Evolutionary conservation across 92 coral and sea anemone genomes (phyloP), one percentile per base, ranked within the genome.

Genomic region (Paragorgia papillata): DNA sequence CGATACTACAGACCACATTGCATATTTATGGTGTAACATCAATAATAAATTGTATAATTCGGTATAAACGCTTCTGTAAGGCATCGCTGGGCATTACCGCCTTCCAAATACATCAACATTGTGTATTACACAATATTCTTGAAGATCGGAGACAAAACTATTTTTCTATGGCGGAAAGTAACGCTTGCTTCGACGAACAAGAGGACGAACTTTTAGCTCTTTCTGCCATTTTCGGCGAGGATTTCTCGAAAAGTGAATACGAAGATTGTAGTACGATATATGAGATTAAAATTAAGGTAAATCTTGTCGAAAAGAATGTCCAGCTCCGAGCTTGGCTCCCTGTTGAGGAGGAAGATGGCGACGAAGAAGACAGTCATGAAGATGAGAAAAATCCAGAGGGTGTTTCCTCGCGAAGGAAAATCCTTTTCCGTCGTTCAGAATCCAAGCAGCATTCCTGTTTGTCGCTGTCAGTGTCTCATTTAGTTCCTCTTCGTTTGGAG

Each of bases 171-270:
- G 77, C 77, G 0, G 77, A 51, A 34, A 25, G 14, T 19, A 54
- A 76, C 57, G 76, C 73, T 7, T 67, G 60, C 65, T 28, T 75
- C 21, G 66, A 46, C 28, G 98, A 94, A 80, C 98, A 94, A 44
- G 79, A 61, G 37, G 97, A 94, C 55, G 98, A 94, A 76, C 31
- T 94, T 0, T 81, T 83, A 0, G 94, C 85, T 27, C 87, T 94
- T 22, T 85, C 85, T 74, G 85, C 98, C n/a, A 94, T 94, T 63
- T 94, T 79, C 66, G 77, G 84, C 56, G 92, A 86, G 0, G 90
- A 89, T 54, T 82, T 93, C 48, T 81, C 84, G 18, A 60, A 43
- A 2, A 78, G 79, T 2, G 86, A 81, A 18, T 78, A 69, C 31
- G 84, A 81, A 9, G 50, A 79, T 2, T 41, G 73, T 5, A 64